Conservation (phyloP, 2,888 invertebrate genomes). For the Cerceris ruficornis region DNA sequence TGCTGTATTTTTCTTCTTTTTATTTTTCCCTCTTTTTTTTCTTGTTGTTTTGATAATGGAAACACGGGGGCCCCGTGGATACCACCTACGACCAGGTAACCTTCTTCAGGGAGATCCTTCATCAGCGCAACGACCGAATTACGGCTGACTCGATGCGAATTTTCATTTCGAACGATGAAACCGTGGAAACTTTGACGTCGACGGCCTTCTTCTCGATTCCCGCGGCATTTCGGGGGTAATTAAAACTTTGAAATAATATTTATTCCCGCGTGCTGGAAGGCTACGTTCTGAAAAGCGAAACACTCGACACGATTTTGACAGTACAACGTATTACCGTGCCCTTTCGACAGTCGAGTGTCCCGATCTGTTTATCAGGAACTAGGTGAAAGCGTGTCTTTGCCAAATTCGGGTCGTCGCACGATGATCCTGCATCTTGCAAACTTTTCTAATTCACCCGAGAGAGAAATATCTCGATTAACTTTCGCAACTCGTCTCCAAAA, state of each 20-base stretch:
- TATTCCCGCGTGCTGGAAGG: slow-evolving; percentile 8
- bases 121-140: slow-evolving; percentile 47
- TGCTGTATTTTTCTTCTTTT: slow-evolving; percentile 54
- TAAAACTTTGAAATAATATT: slow-evolving; percentile 25
- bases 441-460: no score
- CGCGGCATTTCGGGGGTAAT: slow-evolving; percentile 28
- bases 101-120: slow-evolving; percentile 47
- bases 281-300: not conserved
- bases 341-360: not conserved
- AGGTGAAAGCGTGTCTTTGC: no score
- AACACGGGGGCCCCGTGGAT: slow-evolving; percentile 37
- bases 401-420: no score
- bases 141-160: slow-evolving; percentile 29
- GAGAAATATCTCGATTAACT: no score
- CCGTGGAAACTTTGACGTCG: slow-evolving; percentile 36
- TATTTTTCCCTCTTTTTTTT: slow-evolving; percentile 22
- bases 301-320: slow-evolving; percentile 10
- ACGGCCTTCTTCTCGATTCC: slow-evolving; percentile 21
- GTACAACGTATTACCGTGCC: not conserved
- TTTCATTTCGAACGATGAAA: slow-evolving; percentile 49
- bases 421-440: no score
- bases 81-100: slow-evolving; percentile 49
- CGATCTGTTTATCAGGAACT: no score
- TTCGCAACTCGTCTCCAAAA: no score
- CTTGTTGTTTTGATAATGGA: slow-evolving; percentile 50